A percentile compares a stretch with the other conserved stretches of the same genome.
Conservation (phyloP, 2,888 invertebrate genomes). For the Leptopilina myrica region DNA sequence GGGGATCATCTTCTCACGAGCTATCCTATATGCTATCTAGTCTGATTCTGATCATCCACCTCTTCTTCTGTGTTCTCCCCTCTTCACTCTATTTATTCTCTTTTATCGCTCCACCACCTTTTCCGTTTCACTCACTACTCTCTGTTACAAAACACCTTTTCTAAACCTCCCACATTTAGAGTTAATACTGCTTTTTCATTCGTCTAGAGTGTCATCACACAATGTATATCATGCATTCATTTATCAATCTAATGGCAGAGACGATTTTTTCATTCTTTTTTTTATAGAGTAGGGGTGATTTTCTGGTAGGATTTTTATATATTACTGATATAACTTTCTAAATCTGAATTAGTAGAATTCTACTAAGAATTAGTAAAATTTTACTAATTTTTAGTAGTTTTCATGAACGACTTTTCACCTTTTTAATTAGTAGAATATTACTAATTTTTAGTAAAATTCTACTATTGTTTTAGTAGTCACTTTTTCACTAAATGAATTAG, state of each 20-base stretch:
- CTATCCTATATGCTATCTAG: slow-evolving; percentile 11
- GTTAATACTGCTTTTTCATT: slow-evolving; percentile 20
- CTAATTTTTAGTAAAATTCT: no score
- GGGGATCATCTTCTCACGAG: slow-evolving; percentile 46
- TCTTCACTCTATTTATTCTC: not conserved
- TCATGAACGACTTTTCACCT: no score
- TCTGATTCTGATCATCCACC: slow-evolving; percentile 12
- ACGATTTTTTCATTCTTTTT: not conserved
- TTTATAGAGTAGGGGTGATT: no score
- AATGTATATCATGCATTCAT: not conserved
- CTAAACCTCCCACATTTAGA: not conserved
- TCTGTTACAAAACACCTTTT: slow-evolving; percentile 27
- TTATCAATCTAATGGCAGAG: slow-evolving; percentile 2
- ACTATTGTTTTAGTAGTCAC: no score
- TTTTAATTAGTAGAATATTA: no score
- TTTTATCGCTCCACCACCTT: slow-evolving; percentile 22
- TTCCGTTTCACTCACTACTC: not conserved
- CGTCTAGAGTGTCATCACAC: no score
- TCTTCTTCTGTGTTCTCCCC: not conserved
- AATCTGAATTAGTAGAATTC: no score
- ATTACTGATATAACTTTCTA: no score
- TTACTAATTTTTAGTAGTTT: no score
- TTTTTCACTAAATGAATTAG: no score
- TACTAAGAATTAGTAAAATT: no score
- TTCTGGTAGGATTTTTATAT: no score